Evolutionary conservation across 2,113 vertebrate genomes (phyloP), one percentile per base, ranked within the genome.

Genomic region (Platycercus adscitus): DNA sequence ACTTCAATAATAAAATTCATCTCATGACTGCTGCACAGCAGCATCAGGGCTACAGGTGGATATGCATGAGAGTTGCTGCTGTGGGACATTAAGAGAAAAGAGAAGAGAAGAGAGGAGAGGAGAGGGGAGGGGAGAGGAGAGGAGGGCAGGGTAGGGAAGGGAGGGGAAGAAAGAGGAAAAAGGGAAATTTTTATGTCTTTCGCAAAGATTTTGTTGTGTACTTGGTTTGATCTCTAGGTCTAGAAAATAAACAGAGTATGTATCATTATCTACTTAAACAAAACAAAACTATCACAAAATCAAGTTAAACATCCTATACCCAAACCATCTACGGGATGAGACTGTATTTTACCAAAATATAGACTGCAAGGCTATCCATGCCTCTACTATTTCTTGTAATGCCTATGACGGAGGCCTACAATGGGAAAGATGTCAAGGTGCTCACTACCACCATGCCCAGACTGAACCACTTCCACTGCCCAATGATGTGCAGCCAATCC

Each of bases 371-470:
- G 41, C 21, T 58, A 43, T 7, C 66, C 6, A 3, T 37, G 31
- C 19, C 15, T n/a, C 37, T 60, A 2, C 19, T 81, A 26, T 17
- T 56, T 47, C 20, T 17, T 52, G 31, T 17, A 9, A 53, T 7
- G 14, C 13, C 78, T 26, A 6, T 19, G 60, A 39, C 1, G 6
- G 29, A 69, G 53, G 50, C 10, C 26, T 49, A 8, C 1, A 1
- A 0, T 37, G 41, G 47, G 55, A 19, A 73, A 47, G 35, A n/a
- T 14, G 37, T 11, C 9, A 4, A 23, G 43, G 43, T 15, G 13
- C 72, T 86, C 17, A 7, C 25, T 13, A 46, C 6, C 0, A 0
- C 11, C 41, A 6, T 0, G 35, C 58, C 20, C 26, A 69, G 60
- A 19, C 26, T 10, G 58, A 19, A 21, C 37, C 49, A 7, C 39